phyloP scores from a whole-genome alignment of 2,797 vertebrate species.

The Capromys pilorides region DNA sequence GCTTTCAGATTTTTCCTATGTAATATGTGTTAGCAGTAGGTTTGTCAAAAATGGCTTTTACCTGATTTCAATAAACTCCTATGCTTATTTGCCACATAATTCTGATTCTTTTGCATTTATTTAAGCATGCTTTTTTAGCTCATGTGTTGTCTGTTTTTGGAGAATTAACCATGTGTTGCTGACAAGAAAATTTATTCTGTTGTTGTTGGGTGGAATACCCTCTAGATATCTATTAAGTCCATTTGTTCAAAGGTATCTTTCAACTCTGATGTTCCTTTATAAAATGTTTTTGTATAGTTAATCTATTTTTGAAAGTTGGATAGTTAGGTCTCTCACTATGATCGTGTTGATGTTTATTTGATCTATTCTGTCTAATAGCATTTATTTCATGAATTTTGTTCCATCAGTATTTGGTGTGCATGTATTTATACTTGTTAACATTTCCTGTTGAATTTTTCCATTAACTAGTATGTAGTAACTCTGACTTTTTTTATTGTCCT shows the following conservation, averaged over 20 bases:
- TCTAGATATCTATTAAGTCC: not conserved
- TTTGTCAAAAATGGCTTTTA: not conserved
- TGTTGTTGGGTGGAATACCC: not conserved
- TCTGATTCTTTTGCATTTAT: not conserved
- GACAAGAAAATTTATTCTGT: not conserved
- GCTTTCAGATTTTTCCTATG: not conserved
- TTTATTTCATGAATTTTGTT: not conserved
- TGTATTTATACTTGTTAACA: not conserved
- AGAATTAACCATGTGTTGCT: not conserved
- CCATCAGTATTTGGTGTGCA: not conserved
- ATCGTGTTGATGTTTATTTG: not conserved
- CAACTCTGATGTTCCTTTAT: not conserved
- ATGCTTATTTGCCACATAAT: not conserved
- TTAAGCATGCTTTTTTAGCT: not conserved
- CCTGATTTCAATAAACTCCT: not conserved
- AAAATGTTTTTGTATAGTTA: not conserved
- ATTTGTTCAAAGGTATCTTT: not conserved
- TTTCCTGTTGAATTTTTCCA: not conserved
- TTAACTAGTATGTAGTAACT: not conserved
- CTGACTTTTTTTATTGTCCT: not conserved
- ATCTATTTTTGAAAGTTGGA: not conserved
- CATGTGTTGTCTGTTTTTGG: not conserved
- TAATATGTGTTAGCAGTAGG: not conserved
- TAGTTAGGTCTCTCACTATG: not conserved
- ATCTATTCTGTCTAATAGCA: not conserved